Evolutionary conservation across 2,888 invertebrate species (phyloP), one percentile per base, ranked within the genome.

Genomic region (Spilarctia lutea): DNA sequence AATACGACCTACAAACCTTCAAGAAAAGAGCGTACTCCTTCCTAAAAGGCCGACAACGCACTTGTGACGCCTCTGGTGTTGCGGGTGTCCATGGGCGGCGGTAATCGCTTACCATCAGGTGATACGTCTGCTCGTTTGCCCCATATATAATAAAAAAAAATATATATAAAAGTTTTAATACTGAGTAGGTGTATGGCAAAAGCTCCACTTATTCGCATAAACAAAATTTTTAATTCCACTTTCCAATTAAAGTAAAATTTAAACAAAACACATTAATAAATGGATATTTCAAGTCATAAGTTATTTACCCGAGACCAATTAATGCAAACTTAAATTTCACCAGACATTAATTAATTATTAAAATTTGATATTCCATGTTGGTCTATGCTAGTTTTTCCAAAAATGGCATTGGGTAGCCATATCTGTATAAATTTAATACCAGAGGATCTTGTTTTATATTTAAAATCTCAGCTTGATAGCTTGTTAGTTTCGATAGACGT

Each of bases 311-410:
- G 18, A 13, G 30, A 76, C 35, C 75, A 71, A 78, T 81, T 39
- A 56, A 83, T 82, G 80, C 76, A 73, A 84, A 81, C 77, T 75
- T 71, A 76, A 74, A 81, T 84, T 83, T 81, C 79, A 73, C 75
- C 39, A 63, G 20, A 48, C 71, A 39, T 71, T 11, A 70, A 72
- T 73, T 75, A 71, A 72, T 76, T 77, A 73, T 56, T 48, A 39
- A 27, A 35, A 70, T 39, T 65, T 33, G 63, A 20, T 67, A 39
- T 42, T 18, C 68, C 71, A 63, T 63, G 56, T 48, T 68, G 66
- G 65, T 74, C 27, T 70, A 52, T 20, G 30, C 24, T 63, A 35
- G 67, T 65, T n/a, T 68, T 68, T 20, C 69, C 65, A 69, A 69
- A 69, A 65, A 60, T 20, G 69, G 20, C 24, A 35, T n/a, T n/a